Base-by-base conservation (phyloP, 2,888 invertebrate species). In the Epinotia bilunana region DNA sequence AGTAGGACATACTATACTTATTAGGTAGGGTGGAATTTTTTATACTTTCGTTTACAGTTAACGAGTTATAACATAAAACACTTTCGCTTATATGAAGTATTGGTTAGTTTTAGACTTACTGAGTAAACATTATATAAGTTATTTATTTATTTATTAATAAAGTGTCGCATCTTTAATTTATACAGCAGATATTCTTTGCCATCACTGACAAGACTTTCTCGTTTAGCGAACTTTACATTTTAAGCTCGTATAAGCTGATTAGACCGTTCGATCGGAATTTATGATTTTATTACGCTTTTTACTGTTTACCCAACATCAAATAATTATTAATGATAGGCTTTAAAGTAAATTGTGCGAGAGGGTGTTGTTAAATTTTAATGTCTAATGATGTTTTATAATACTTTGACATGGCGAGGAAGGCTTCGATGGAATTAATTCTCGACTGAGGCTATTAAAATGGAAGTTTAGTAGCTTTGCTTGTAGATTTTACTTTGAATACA, bases 201-300 rank as follows among this genome's bases (percentile, higher is more conserved):
- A 23, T 69, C 46, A 60, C 57, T 46, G 23, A 23, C 75, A 65
- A 73, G 65, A 78, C 77, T 73, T 69, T 69, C 74, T 77, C 80
- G 78, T 79, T 81, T 80, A 77, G 78, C 80, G 70, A 81, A 77
- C 68, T 77, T 77, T 78, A 78, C 74, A 74, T 74, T 74, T 81
- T 86, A 88, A 88, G 83, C 81, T 74, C 67, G 78, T 87, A 65
- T 65, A 87, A 88, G 87, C 88, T 83, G 77, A 85, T 88, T 88
- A 86, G 79, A 76, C 76, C 78, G 74, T 76, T 77, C 79, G 82
- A 81, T 78, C 82, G 83, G 81, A 80, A 82, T 87, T 88, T 88
- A 88, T 88, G 86, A 84, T 86, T 88, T 86, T 86, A 88, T 87
- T 84, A 85, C 80, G 81, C 82, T 83, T 80, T 81, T 84, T 79